These are phyloP conservation scores for Centrocercus urophasianus DNA, from an alignment of 2,113 vertebrate species.

Conservation along the genomic window DNA sequence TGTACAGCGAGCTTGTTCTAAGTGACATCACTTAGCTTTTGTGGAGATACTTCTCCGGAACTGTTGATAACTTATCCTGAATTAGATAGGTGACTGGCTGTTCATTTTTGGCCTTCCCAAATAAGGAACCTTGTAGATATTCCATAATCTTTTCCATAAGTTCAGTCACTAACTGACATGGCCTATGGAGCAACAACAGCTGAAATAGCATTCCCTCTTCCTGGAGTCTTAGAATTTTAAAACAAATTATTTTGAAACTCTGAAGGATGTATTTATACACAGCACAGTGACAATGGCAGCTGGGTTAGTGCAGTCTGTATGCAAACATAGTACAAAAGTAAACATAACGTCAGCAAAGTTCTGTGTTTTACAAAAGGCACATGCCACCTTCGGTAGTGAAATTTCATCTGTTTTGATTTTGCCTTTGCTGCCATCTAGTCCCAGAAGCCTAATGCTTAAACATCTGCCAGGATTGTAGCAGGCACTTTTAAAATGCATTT, in stretches of 20 bases:
- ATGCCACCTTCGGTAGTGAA: neutral
- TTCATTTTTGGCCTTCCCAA: neutral
- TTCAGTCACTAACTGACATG: neutral
- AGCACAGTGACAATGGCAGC: neutral
- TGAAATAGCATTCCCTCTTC: neutral
- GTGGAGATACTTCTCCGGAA: neutral
- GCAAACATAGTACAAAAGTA: neutral
- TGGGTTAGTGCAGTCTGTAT: neutral
- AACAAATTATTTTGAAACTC: neutral
- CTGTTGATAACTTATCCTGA: neutral
- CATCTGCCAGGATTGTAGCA: neutral
- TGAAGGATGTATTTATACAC: neutral
- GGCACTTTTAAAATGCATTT: neutral
- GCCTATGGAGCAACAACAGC: neutral
- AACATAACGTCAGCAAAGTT: neutral
- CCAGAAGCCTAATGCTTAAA: neutral
- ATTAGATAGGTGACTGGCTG: neutral
- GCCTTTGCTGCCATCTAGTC: slow-evolving; percentile 78
- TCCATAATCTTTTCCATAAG: neutral
- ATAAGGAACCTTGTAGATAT: neutral
- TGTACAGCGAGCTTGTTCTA: neutral
- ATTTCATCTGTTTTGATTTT: slow-evolving; percentile 28
- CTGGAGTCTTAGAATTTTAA: neutral
- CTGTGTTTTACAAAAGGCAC: neutral
- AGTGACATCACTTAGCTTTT: neutral